Base-by-base conservation (phyloP, 2,113 vertebrate species). In the Paracanthobrama guichenoti region DNA sequence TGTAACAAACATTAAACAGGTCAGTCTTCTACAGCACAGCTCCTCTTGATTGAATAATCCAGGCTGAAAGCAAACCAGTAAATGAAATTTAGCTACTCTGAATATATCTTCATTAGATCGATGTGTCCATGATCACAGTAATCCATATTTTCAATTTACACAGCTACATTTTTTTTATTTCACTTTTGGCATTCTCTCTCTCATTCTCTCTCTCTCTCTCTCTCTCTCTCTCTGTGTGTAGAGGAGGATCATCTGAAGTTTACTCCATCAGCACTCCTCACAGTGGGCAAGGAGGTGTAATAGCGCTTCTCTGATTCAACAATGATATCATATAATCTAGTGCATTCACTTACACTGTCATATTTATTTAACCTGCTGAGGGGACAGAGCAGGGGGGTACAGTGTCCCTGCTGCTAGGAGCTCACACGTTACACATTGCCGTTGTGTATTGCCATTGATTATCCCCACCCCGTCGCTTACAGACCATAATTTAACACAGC, bases 401-500 rank as follows among this genome's bases (percentile, higher is more conserved):
- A 93, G 94, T 90, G 92, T 94, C 95, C 97, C 94, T 88, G 96
- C 97, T 97, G 96, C 90, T 95, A 95, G 86, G 95, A 96, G 95
- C 96, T 95, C 92, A 94, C 94, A 95, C 95, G 96, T 96, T 96
- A 97, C 96, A 96, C 95, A 94, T 93, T 93, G 94, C 96, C 20
- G 95, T 94, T 94, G 95, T 95, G 95, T 96, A 96, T 95, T 94
- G 92, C 95, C 96, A 98, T 98, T 97, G 97, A 98, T 97, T 95
- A 96, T 94, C 95, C 95, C 96, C 95, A 96, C 95, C 96, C 95
- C 93, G 94, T 94, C 94, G 95, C 82, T 93, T 94, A 94, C 93
- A 94, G 93, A 95, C 97, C 95, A 94, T 97, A 97, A 98, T 99
- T 98, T 98, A 96, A 97, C 97, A 93, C 97, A 99, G 98, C 97